phyloP scores from a whole-genome alignment of 2,888 invertebrate genomes.

The Serripes groenlandicus region DNA sequence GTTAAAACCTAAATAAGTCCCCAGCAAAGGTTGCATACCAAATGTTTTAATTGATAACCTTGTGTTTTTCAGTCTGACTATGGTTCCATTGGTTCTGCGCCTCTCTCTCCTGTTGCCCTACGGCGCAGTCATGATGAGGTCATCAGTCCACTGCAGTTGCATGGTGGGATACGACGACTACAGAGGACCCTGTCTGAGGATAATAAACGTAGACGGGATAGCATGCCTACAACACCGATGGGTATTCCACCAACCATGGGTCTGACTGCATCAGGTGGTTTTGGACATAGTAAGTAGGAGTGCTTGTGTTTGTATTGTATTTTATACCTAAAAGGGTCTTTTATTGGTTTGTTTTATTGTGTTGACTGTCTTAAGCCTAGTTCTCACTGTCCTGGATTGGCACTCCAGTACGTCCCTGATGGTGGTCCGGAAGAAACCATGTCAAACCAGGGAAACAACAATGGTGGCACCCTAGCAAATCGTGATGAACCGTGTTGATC shows the following conservation, averaged over 20 bases:
- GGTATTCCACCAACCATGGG: slow-evolving; percentile 60
- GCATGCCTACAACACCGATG: slow-evolving; percentile 81
- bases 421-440: no score
- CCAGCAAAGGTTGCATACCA: no score
- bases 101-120: slow-evolving; percentile 80
- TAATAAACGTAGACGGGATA: slow-evolving; percentile 84
- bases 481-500: no score
- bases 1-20: no score
- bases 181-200: slow-evolving; percentile 86
- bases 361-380: no score
- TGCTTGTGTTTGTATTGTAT: background rate
- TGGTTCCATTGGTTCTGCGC: slow-evolving; percentile 76
- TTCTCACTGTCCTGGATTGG: no score
- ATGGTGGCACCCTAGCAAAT: no score
- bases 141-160: slow-evolving; percentile 64
- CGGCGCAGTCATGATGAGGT: slow-evolving; percentile 76
- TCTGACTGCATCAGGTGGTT: slow-evolving; percentile 37
- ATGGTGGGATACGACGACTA: slow-evolving; percentile 77
- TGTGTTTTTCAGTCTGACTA: slow-evolving; percentile 78
- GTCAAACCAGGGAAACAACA: no score
- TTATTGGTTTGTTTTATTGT: no score
- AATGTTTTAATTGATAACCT: no score
- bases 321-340: no score
- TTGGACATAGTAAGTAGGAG: slow-evolving; percentile 62
- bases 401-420: no score